phyloP scores from a whole-genome alignment of 1,140 invertebrate genomes.

The Chelonus insularis region DNA sequence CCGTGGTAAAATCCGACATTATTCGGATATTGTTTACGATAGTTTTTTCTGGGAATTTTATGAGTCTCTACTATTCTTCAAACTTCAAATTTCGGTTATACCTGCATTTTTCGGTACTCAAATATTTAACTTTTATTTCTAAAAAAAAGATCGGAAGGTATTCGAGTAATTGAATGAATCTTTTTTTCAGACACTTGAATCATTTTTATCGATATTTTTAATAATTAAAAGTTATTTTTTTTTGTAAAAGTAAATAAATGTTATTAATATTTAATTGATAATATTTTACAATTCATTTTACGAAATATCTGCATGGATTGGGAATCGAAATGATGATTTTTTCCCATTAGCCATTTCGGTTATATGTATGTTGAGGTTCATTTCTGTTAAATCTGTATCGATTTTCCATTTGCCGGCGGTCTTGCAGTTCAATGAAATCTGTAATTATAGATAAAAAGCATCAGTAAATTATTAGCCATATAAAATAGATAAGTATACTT shows the following conservation, averaged over 20 bases:
- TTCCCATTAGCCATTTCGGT: conserved; percentile 27
- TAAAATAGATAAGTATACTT: conserved; percentile 14
- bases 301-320: conserved; percentile 33
- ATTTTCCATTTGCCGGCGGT: conserved; percentile 28
- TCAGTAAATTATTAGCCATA: not conserved
- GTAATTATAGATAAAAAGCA: conserved; percentile 8
- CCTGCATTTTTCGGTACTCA: too few relatives aligned
- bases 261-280: not conserved
- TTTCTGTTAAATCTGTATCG: conserved; percentile 34
- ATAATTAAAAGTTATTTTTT: not conserved
- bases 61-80: too few relatives aligned
- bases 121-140: too few relatives aligned
- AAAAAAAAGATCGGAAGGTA: too few relatives aligned
- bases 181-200: too few relatives aligned
- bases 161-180: too few relatives aligned
- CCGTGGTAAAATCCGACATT: not conserved
- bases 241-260: not conserved
- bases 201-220: not conserved
- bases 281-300: not conserved
- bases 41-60: too few relatives aligned
- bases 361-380: conserved; percentile 30
- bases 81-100: too few relatives aligned
- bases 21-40: too few relatives aligned
- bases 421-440: conserved; percentile 28
- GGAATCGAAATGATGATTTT: conserved; percentile 35